Percentiles rank a stretch among this genome's conserved stretches.
phyloP scores from a whole-genome alignment of 2,888 invertebrate species.

The Ophion ellenae region DNA sequence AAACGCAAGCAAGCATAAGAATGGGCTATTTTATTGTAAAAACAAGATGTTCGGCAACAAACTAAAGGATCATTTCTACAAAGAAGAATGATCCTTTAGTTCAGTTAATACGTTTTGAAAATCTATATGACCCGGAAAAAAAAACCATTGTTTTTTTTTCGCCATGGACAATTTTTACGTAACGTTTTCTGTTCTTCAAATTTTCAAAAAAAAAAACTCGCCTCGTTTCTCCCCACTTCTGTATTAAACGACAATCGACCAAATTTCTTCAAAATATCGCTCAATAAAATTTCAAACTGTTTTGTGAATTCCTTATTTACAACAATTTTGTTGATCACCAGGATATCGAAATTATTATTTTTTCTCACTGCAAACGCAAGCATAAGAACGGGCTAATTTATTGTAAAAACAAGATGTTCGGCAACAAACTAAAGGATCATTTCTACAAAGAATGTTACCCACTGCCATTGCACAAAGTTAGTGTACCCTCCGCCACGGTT shows the following conservation, averaged over 20 bases:
- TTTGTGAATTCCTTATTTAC: neutral
- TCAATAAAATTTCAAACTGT: neutral
- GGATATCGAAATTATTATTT: too few relatives aligned
- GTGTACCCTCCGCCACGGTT: slow-evolving; percentile 5
- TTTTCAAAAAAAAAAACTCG: too few relatives aligned
- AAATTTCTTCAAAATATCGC: neutral
- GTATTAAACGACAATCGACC: too few relatives aligned
- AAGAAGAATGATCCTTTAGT: neutral
- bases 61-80: neutral
- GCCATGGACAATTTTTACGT: neutral
- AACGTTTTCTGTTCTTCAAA: too few relatives aligned
- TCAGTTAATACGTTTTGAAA: neutral
- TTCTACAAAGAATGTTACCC: slow-evolving; percentile 8
- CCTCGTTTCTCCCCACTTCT: too few relatives aligned
- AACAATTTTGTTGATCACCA: neutral
- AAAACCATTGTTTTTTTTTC: neutral
- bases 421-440: neutral
- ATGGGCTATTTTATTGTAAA: neutral
- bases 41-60: neutral
- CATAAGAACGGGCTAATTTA: neutral
- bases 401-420: neutral
- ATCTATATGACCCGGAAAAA: neutral
- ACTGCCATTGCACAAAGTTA: slow-evolving; percentile 10
- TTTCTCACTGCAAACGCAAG: too few relatives aligned
- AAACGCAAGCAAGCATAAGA: too few relatives aligned